Evolutionary conservation across 2,888 invertebrate genomes (phyloP).

Genomic region (Scrobipalpa costella): DNA sequence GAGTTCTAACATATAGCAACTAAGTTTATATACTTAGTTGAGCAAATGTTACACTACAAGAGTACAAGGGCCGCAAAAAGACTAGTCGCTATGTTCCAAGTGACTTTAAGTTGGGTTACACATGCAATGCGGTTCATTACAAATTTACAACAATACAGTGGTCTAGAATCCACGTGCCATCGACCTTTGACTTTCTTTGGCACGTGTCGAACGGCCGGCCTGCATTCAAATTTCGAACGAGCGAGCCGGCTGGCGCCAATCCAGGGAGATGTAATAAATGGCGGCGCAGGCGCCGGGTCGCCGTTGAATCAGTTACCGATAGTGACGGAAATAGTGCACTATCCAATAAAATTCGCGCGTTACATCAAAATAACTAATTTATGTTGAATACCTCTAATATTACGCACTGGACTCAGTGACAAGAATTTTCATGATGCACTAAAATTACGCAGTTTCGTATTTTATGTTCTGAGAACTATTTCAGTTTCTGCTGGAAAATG

Average conservation of each 20-base stretch:
- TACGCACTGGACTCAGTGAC: conserved; percentile 34
- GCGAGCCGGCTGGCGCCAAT: conserved; percentile 56
- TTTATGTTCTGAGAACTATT: conserved; percentile 2
- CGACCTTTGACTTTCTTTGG: conserved; percentile 77
- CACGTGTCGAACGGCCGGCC: conserved; percentile 54
- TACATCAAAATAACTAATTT: conserved; percentile 40
- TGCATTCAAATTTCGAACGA: conserved; percentile 43
- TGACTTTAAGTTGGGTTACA: too few species aligned
- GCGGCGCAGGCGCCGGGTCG: conserved; percentile 66
- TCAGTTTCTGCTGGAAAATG: conserved; percentile 9
- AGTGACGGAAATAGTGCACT: conserved; percentile 61
- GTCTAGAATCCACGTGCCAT: conserved; percentile 50
- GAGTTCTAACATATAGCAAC: too few species aligned
- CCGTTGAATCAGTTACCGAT: conserved; percentile 57
- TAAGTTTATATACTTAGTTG: too few species aligned
- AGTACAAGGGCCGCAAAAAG: not conserved
- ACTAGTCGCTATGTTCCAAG: not conserved
- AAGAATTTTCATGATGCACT: conserved; percentile 5
- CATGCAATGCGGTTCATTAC: not conserved
- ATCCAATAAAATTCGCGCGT: conserved; percentile 43
- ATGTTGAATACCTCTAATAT: conserved; percentile 37
- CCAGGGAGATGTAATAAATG: conserved; percentile 75
- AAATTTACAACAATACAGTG: not conserved
- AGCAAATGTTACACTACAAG: not conserved
- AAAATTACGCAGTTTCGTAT: not conserved